Conservation (phyloP, 1,140 invertebrate genomes). For the Pogonognathellus flavescens region DNA sequence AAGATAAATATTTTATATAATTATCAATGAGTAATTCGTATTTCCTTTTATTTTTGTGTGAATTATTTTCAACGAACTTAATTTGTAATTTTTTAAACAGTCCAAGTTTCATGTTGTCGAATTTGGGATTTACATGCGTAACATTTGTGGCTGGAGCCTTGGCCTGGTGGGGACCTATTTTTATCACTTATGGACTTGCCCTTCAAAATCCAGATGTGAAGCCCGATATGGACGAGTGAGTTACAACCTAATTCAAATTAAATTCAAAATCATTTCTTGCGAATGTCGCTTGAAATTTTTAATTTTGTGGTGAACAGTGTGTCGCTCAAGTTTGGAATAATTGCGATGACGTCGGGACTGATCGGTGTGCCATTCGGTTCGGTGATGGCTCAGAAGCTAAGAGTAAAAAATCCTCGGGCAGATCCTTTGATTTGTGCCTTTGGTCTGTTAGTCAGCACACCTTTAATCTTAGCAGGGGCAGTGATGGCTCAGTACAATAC, state of each 20-base stretch:
- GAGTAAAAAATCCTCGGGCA: constrained; percentile 77
- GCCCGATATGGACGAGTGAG: constrained; percentile 32
- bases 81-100: constrained; percentile 77
- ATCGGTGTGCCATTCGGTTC: constrained; percentile 93
- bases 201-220: constrained; percentile 3
- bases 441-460: constrained; percentile 87
- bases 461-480: constrained; percentile 84
- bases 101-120: constrained; percentile 93
- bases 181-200: constrained; percentile 79
- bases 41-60: no score
- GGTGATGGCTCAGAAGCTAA: constrained; percentile 80
- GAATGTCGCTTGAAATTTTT: no score
- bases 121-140: constrained; percentile 94
- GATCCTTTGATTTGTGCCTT: constrained; percentile 94
- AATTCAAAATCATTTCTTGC: no score
- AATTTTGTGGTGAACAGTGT: no score
- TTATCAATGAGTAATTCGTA: no score
- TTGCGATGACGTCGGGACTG: constrained; percentile 92
- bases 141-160: constrained; percentile 96
- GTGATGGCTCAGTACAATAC: constrained; percentile 77
- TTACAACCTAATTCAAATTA: not conserved
- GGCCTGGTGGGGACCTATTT: constrained; percentile 95
- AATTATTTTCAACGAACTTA: no score
- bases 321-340: constrained; percentile 90
- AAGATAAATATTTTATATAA: constrained; percentile 66